These are phyloP conservation scores for Drosophila chauvacae DNA, from an alignment of 1,140 invertebrate genomes.

Conservation along the genomic window DNA sequence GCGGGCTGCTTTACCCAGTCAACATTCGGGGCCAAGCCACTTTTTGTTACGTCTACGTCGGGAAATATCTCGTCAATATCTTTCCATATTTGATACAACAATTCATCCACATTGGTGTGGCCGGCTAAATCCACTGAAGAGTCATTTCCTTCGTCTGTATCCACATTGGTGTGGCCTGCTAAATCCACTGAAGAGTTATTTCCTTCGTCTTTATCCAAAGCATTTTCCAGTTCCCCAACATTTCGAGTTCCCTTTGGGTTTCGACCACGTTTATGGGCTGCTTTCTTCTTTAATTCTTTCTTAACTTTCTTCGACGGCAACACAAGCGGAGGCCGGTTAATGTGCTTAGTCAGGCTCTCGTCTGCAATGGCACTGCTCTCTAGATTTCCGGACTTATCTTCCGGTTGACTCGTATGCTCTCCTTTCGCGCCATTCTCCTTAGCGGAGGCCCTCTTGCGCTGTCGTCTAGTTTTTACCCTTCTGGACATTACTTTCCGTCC, in stretches of 20 bases:
- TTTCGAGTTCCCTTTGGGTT: not conserved
- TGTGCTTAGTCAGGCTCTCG: not conserved
- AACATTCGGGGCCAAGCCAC: not conserved
- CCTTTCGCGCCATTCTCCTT: conserved; percentile 7
- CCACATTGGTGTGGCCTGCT: not conserved
- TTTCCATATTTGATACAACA: not conserved
- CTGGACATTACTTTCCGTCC: conserved; percentile 40
- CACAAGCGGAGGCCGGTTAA: not conserved
- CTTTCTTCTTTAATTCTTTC: not conserved
- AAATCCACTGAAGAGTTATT: not conserved
- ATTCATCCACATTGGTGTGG: not conserved
- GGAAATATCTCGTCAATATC: not conserved
- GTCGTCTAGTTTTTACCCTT: conserved; percentile 62
- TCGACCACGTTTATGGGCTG: not conserved
- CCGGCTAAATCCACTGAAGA: not conserved
- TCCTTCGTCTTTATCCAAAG: not conserved
- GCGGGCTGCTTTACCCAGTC: not conserved
- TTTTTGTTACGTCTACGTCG: not conserved
- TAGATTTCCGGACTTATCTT: not conserved
- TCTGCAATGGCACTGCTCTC: not conserved
- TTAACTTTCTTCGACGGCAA: not conserved
- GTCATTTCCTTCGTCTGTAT: not conserved
- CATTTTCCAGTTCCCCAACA: not conserved
- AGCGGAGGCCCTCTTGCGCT: conserved; percentile 54
- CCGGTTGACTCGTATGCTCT: not conserved